phyloP scores from a whole-genome alignment of 2,797 vertebrate genomes.

The Clarias laeviceps region DNA sequence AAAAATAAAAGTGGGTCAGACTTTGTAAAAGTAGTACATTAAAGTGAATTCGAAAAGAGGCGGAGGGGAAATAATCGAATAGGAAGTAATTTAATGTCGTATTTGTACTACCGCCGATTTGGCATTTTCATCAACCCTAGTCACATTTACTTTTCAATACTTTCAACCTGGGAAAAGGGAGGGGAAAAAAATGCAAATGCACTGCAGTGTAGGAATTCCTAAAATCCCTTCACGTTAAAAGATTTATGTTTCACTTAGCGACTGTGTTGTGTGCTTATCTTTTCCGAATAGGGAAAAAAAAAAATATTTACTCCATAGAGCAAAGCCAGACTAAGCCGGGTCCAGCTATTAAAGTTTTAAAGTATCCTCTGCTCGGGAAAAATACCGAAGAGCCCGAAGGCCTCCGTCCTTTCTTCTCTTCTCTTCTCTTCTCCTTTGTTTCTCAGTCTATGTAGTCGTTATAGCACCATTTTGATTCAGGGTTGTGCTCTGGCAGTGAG shows the following conservation, averaged over 20 bases:
- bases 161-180: neutral
- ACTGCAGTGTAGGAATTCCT: conserved; percentile 33
- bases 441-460: conserved; percentile 31
- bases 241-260: conserved; percentile 52
- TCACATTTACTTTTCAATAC: conserved; percentile 14
- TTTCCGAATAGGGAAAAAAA: conserved; percentile 45
- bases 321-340: conserved; percentile 55
- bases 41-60: conserved; percentile 25
- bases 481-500: conserved; percentile 41
- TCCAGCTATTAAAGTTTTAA: conserved; percentile 60
- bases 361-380: conserved; percentile 54
- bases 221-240: conserved; percentile 49
- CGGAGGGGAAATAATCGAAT: neutral
- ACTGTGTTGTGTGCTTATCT: conserved; percentile 56
- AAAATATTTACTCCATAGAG: neutral
- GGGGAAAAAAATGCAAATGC: conserved; percentile 42
- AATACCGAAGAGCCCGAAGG: conserved; percentile 37
- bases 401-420: neutral
- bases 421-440: neutral
- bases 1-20: conserved; percentile 21
- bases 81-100: conserved; percentile 36
- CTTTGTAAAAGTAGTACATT: conserved; percentile 26
- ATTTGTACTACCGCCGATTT: neutral
- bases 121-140: neutral
- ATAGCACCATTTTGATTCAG: conserved; percentile 55